Evolutionary conservation across 2,888 invertebrate species (phyloP).

Genomic region (Platerodrilus igneus): DNA sequence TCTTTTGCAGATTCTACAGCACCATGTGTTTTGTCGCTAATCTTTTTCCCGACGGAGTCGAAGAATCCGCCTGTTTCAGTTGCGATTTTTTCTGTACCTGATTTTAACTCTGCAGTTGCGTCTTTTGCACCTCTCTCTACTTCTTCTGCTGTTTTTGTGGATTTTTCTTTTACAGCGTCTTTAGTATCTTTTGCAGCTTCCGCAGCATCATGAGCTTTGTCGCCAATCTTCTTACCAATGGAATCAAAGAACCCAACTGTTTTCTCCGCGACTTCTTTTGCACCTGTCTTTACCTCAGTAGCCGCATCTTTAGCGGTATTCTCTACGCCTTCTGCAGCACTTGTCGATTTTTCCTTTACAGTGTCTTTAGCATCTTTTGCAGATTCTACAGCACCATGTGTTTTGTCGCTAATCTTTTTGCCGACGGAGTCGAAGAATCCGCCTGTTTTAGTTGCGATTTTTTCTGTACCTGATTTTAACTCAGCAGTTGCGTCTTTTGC

Average conservation of each 20-base stretch:
- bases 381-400: slow-evolving; percentile 11
- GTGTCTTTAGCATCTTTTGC: slow-evolving; percentile 13
- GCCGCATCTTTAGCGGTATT: slow-evolving; percentile 7
- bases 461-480: background rate
- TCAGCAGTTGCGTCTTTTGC: slow-evolving; percentile 10
- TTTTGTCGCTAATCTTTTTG: slow-evolving; percentile 19
- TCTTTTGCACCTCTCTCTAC: too few species aligned
- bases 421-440: slow-evolving; percentile 23
- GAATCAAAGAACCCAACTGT: slow-evolving; percentile 24
- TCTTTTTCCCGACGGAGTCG: too few species aligned
- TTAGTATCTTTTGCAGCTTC: slow-evolving; percentile 11
- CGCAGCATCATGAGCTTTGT: slow-evolving; percentile 12
- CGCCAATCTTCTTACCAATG: too few species aligned
- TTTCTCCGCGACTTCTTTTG: slow-evolving; percentile 11
- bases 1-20: too few species aligned
- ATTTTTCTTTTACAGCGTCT: too few species aligned
- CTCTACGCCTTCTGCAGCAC: background rate
- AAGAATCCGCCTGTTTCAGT: too few species aligned
- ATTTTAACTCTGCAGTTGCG: too few species aligned
- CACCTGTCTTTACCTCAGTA: slow-evolving; percentile 3
- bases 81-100: too few species aligned
- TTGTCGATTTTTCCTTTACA: slow-evolving; percentile 3
- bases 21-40: too few species aligned
- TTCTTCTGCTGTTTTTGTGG: too few species aligned
- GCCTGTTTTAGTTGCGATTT: slow-evolving; percentile 11